Base-by-base conservation (phyloP, 2,797 vertebrate genomes). In the Darevskia nairensis region DNA sequence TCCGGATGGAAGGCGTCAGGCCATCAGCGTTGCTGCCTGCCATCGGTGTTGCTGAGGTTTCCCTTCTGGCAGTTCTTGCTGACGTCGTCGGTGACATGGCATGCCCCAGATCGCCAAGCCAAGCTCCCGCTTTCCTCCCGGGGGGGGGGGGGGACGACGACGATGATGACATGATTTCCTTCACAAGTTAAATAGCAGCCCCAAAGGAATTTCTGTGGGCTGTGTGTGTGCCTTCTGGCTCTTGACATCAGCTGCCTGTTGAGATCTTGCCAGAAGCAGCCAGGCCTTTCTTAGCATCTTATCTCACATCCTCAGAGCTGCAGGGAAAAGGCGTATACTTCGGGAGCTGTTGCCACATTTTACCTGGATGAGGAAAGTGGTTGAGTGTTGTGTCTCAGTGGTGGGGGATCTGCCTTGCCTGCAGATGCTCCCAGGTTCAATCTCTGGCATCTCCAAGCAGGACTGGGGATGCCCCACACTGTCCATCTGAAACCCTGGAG, bases 301-400 rank as follows among this genome's bases (percentile, higher is more conserved):
- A 35, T 44, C 13, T 55, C 25, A 80, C 2, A 0, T 87, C 80
- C 59, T 76, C 29, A 2, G 76, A 80, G 0, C 27, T 85, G 2
- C 85, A 82, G 69, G 59, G 75, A 13, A 29, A 21, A 77, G 80
- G 72, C 75, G 80, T 85, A 32, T 69, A 32, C 66, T 41, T 66
- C 0, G 7, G 0, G 0, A 79, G 25, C 15, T 32, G 21, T 5
- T 0, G 0, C 1, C 7, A 6, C 17, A 6, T 88, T 90, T 21
- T 46, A 72, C 80, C 55, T 23, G 27, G 4, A 11, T 25, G 32
- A 68, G 27, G 23, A 7, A 68, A 68, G 50, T 1, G 50, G 13
- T 55, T 55, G 50, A 55, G 50, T 55, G 50, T 15, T 55, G 50
- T 50, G 11, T 50, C 50, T 50, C 50, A 50, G 11, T 50, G 50